These are phyloP conservation scores for Alouatta palliata DNA, from an alignment of 2,113 vertebrate species.

Conservation along the genomic window DNA sequence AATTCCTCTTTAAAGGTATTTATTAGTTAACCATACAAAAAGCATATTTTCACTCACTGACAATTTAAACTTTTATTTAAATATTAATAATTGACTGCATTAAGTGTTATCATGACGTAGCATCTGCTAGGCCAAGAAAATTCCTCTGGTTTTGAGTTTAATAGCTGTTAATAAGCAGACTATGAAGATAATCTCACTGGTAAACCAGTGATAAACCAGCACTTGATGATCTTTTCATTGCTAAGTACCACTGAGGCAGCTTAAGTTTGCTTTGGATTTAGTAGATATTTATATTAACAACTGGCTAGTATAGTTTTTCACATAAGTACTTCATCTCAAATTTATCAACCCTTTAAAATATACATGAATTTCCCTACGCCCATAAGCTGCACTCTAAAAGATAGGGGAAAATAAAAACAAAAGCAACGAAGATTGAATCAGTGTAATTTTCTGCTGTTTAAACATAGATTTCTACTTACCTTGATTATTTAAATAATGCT, in stretches of 20 bases:
- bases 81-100: not conserved
- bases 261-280: slow-evolving; percentile 35
- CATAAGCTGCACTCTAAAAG: not conserved
- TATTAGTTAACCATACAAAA: not conserved
- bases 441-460: not conserved
- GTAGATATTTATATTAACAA: not conserved
- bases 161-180: not conserved
- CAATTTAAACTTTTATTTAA: slow-evolving; percentile 21
- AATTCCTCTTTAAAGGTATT: not conserved
- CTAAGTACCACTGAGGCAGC: not conserved
- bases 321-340: not conserved
- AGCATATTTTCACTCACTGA: not conserved
- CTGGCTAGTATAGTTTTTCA: not conserved
- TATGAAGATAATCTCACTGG: slow-evolving; percentile 28
- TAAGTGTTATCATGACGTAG: not conserved
- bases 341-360: not conserved
- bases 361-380: not conserved
- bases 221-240: not conserved
- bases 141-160: not conserved
- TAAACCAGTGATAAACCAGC: not conserved
- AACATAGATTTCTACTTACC: not conserved
- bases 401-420: not conserved
- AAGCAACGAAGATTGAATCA: not conserved
- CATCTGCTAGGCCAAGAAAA: not conserved
- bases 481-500: not conserved